Evolutionary conservation across 2,888 invertebrate genomes (phyloP).

Genomic region (Gandaritis pyraliata): DNA sequence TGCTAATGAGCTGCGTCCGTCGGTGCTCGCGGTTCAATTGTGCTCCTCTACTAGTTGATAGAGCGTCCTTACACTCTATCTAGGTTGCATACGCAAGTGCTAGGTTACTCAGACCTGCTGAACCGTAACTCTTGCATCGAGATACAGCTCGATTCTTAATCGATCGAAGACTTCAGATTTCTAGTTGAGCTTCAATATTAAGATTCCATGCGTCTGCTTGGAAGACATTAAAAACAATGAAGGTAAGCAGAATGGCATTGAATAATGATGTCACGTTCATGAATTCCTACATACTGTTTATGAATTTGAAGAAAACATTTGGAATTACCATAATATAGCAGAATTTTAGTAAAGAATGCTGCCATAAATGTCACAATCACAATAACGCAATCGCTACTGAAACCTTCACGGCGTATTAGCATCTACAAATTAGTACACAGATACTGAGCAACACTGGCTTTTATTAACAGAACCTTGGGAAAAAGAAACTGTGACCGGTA

Average conservation of each 20-base stretch:
- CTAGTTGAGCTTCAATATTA: not conserved
- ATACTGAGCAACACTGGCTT: conserved; percentile 28
- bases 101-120: conserved; percentile 1
- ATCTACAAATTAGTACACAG: conserved; percentile 41
- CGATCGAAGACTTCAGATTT: not conserved
- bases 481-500: conserved; percentile 25
- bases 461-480: conserved; percentile 23
- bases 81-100: conserved; percentile 4
- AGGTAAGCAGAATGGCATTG: not conserved
- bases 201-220: not conserved
- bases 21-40: conserved; percentile 43
- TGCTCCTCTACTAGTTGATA: conserved; percentile 32
- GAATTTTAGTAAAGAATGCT: not conserved
- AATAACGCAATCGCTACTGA: conserved; percentile 36
- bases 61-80: conserved; percentile 12
- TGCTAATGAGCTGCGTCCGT: conserved; percentile 77
- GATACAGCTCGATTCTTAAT: not conserved
- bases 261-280: conserved; percentile 1
- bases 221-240: conserved; percentile 1
- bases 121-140: not conserved
- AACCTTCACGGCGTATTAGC: conserved; percentile 44
- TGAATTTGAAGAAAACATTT: conserved; percentile 13
- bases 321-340: not conserved
- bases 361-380: conserved; percentile 29
- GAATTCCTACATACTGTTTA: conserved; percentile 2